phyloP scores from a whole-genome alignment of 2,113 vertebrate genomes.

The Daubentonia madagascariensis region DNA sequence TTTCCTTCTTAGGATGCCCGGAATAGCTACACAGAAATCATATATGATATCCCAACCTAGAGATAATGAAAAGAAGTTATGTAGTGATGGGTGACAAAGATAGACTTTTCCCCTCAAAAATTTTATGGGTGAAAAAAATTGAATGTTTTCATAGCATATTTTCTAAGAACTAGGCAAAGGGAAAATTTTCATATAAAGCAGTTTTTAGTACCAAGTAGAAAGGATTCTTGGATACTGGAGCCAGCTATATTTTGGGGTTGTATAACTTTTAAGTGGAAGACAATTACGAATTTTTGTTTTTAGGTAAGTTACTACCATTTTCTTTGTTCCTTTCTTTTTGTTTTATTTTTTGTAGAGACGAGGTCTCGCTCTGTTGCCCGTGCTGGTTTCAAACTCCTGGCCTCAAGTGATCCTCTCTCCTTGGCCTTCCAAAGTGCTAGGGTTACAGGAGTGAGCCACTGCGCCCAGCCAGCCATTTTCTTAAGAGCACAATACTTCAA shows the following conservation, averaged over 20 bases:
- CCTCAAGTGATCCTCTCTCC: too few species aligned
- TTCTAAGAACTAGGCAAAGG: conserved; percentile 7
- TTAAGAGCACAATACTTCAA: background rate
- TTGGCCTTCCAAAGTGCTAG: too few species aligned
- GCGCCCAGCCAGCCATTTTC: background rate
- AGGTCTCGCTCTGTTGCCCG: too few species aligned
- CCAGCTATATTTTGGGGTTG: background rate
- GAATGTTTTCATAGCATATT: background rate
- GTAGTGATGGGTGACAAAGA: background rate
- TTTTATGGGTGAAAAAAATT: background rate
- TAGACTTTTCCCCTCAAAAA: background rate
- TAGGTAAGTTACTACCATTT: background rate
- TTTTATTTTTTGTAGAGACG: too few species aligned
- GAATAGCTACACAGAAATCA: background rate
- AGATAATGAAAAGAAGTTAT: background rate
- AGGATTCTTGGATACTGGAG: background rate
- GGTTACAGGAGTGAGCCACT: too few species aligned
- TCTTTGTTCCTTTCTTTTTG: background rate
- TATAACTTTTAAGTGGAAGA: background rate
- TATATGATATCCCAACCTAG: background rate
- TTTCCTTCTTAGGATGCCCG: background rate
- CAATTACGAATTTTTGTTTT: background rate
- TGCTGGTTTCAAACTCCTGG: too few species aligned
- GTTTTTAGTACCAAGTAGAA: background rate
- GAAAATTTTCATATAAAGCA: background rate